phyloP scores from a whole-genome alignment of 2,113 vertebrate species.

The Prinia subflava region DNA sequence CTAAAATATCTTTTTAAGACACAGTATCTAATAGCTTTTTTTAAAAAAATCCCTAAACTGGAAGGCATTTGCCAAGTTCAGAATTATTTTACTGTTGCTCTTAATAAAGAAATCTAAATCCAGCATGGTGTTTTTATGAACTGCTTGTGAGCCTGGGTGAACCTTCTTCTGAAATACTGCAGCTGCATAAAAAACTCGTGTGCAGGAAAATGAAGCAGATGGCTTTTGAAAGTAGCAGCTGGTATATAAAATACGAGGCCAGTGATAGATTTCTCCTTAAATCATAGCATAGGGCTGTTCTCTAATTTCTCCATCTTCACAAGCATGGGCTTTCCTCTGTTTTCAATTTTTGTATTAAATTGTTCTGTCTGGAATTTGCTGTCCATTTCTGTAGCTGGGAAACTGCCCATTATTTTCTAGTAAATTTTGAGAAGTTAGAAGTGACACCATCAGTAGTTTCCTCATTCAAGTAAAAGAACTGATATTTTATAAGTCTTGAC shows the following conservation, averaged over 20 bases:
- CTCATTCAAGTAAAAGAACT: not conserved
- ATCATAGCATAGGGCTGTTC: not conserved
- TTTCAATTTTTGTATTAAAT: not conserved
- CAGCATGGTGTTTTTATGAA: not conserved
- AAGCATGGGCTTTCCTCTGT: not conserved
- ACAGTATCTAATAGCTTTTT: not conserved
- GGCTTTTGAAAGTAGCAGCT: slow-evolving; percentile 61
- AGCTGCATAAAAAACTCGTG: not conserved
- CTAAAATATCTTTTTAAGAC: not conserved
- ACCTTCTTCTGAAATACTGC: not conserved
- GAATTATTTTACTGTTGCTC: not conserved
- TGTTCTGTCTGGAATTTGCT: not conserved
- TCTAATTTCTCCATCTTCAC: not conserved
- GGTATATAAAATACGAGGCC: slow-evolving; percentile 17
- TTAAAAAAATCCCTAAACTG: not conserved
- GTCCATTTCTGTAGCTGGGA: not conserved
- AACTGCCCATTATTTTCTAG: not conserved
- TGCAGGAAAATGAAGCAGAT: slow-evolving; percentile 49
- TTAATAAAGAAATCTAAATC: not conserved
- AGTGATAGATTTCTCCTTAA: slow-evolving; percentile 39
- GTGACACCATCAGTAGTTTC: not conserved
- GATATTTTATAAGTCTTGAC: not conserved
- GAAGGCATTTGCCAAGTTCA: not conserved
- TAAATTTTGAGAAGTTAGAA: not conserved
- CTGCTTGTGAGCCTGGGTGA: not conserved